These are phyloP conservation scores for Eremophila alpestris DNA, from an alignment of 2,797 vertebrate genomes.

Conservation along the genomic window DNA sequence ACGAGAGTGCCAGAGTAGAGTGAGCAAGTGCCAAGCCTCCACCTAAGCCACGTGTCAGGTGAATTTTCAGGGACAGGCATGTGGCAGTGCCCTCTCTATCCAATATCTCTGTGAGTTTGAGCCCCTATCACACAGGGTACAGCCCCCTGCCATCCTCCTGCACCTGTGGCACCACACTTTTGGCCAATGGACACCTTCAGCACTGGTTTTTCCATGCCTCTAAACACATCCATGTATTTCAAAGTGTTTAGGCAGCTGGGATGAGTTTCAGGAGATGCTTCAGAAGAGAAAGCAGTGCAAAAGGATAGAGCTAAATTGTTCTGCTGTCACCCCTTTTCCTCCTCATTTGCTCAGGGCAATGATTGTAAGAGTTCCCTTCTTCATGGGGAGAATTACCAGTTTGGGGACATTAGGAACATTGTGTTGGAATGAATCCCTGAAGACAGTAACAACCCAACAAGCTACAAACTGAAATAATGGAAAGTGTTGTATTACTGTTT, in stretches of 20 bases:
- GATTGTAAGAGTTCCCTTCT: neutral
- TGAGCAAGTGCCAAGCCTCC: neutral
- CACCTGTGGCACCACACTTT: neutral
- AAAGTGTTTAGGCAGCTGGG: neutral
- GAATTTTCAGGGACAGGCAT: neutral
- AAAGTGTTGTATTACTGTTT: neutral
- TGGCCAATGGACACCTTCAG: neutral
- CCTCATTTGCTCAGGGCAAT: neutral
- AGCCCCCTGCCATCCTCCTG: rapidly evolving
- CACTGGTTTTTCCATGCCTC: neutral
- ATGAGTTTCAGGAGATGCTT: neutral
- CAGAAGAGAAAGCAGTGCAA: neutral
- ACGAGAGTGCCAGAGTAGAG: neutral
- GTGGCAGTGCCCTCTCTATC: neutral
- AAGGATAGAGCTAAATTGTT: neutral
- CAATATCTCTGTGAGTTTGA: neutral
- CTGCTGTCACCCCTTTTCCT: neutral
- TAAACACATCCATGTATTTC: neutral
- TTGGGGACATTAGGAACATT: neutral
- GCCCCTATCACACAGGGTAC: neutral
- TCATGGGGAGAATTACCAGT: neutral
- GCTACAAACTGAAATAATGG: neutral
- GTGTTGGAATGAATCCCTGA: neutral
- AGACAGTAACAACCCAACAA: neutral
- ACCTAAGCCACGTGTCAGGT: neutral